phyloP scores from a whole-genome alignment of 1,140 invertebrate genomes.

The Gonatopus flavifemur region DNA sequence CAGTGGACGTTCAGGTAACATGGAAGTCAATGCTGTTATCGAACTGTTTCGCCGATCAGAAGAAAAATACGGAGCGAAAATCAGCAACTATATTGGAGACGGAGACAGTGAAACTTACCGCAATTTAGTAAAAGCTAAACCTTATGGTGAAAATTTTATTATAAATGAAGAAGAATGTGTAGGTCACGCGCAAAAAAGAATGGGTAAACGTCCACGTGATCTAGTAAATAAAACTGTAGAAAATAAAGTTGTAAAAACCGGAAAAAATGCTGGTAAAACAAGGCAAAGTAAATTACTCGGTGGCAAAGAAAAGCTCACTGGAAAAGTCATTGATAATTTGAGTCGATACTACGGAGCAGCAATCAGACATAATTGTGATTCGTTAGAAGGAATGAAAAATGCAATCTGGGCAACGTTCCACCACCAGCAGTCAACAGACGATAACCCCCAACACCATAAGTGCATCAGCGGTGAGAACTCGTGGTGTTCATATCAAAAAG shows the following conservation, averaged over 20 bases:
- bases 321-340: constrained; percentile 32
- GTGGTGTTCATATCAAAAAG: too few species aligned
- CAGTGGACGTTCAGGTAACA: constrained; percentile 12
- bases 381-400: constrained; percentile 10
- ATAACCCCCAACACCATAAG: too few species aligned
- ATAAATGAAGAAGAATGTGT: too few species aligned
- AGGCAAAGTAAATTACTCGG: constrained; percentile 19
- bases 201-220: constrained; percentile 1
- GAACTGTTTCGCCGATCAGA: constrained; percentile 11
- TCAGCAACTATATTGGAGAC: too few species aligned
- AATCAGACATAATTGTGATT: constrained; percentile 17
- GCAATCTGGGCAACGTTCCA: constrained; percentile 11
- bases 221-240: too few species aligned
- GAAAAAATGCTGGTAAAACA: constrained; percentile 8
- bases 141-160: too few species aligned
- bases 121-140: too few species aligned
- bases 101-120: too few species aligned
- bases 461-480: too few species aligned
- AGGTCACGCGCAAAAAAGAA: too few species aligned
- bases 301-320: constrained; percentile 26
- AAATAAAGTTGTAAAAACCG: constrained; percentile 12
- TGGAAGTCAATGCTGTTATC: constrained; percentile 11
- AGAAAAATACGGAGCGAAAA: too few species aligned
- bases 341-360: constrained; percentile 31
- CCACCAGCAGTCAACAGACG: background rate